Evolutionary conservation across 2,113 vertebrate species (phyloP), one percentile per base, ranked within the genome.

Genomic region (Toxotes jaculatrix): DNA sequence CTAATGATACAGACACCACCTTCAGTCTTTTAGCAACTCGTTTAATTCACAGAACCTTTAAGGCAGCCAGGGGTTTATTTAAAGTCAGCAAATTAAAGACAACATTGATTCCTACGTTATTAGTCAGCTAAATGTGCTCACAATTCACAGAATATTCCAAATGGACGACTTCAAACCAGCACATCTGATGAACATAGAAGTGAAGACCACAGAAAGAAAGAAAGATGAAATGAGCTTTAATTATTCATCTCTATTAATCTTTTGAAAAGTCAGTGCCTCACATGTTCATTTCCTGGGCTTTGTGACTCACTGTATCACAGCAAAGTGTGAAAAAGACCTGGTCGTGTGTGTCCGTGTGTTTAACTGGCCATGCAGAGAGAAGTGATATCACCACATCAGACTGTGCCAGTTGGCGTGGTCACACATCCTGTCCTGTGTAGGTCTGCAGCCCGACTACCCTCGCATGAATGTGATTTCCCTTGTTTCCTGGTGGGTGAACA

Each of bases 341-440:
- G 21, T 5, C 2, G 14, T 63, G 61, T 49, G 27, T 66, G 23
- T 27, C 53, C 66, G 36, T 74, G 78, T 38, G 31, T 81, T 53
- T 59, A 43, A 49, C 32, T 17, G 66, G 64, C 49, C 85, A 32
- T 70, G 56, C 43, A 76, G 63, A 56, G 65, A 59, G 4, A 74
- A 23, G 32, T 86, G 83, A 88, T 80, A 65, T 90, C 89, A 90
- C 74, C 4, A 7, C 5, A n/a, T 42, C 21, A 34, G 23, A 70
- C 49, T 9, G 3, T 84, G 86, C 87, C 87, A 92, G 83, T 75
- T 86, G 87, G 85, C 81, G 2, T 5, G 32, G 43, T 74, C 68
- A 55, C 51, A 84, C 56, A 78, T 87, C 89, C 86, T 85, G 86
- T 88, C 74, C 84, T 74, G 73, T 79, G 77, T 34, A 65, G 86